phyloP scores from a whole-genome alignment of 2,113 vertebrate genomes.

The Xiphophorus hellerii region DNA sequence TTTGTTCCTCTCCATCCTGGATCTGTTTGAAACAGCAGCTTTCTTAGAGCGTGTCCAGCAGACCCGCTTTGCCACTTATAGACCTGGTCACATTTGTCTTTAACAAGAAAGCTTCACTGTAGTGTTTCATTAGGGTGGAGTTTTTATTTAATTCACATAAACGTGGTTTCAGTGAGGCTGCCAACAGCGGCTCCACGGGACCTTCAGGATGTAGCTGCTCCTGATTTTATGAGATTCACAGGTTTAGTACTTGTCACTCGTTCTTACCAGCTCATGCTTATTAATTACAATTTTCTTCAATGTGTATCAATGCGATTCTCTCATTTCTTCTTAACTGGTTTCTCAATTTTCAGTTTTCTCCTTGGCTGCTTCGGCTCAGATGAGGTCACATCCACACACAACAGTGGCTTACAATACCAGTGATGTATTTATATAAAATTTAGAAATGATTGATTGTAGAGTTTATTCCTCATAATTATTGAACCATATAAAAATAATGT shows the following conservation, averaged over 20 bases:
- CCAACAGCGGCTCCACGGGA: slow-evolving; percentile 45
- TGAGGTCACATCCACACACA: background rate
- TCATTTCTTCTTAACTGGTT: background rate
- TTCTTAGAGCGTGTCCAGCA: slow-evolving; percentile 41
- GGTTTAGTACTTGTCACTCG: slow-evolving; percentile 37
- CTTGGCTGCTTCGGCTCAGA: background rate
- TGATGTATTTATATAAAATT: too few relatives aligned
- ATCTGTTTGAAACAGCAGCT: slow-evolving; percentile 31
- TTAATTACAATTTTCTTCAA: background rate
- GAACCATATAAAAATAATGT: too few relatives aligned
- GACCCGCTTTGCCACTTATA: slow-evolving; percentile 58
- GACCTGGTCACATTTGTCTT: slow-evolving; percentile 37
- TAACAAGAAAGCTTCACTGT: slow-evolving; percentile 67
- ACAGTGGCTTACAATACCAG: too few relatives aligned
- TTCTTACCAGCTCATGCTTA: background rate
- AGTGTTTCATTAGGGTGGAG: slow-evolving; percentile 70
- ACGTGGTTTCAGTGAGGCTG: slow-evolving; percentile 54
- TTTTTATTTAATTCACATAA: slow-evolving; percentile 65
- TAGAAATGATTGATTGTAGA: too few relatives aligned
- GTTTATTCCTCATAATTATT: too few relatives aligned
- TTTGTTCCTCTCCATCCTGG: slow-evolving; percentile 59
- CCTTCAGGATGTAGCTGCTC: slow-evolving; percentile 53
- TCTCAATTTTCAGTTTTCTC: background rate
- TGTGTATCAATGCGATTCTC: background rate
- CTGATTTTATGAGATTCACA: slow-evolving; percentile 53